Conservation (phyloP, 2,113 vertebrate genomes). For the Phocoena phocoena region DNA sequence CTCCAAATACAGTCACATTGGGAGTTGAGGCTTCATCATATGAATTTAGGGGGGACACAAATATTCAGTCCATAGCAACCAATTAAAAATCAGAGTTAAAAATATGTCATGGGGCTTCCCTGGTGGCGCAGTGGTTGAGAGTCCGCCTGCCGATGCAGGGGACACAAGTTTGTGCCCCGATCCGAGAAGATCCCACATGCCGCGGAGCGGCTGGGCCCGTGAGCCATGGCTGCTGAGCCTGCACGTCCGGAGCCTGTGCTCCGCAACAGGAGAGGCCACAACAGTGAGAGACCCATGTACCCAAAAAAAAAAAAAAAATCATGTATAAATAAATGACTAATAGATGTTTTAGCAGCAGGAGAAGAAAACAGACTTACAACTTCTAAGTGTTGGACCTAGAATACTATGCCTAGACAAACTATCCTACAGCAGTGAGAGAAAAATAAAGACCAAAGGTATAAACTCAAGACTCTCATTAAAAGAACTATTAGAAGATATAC, state of each 20-base stretch:
- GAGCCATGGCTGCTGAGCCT: no score
- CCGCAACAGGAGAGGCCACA: no score
- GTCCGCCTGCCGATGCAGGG: no score
- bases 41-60: background rate
- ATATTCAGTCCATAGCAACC: background rate
- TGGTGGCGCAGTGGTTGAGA: no score
- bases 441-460: background rate
- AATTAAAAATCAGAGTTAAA: background rate
- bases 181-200: no score
- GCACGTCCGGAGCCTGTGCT: no score
- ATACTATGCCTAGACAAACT: background rate
- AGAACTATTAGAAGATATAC: background rate
- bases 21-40: background rate
- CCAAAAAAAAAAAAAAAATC: background rate
- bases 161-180: no score
- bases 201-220: no score
- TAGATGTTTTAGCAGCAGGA: background rate
- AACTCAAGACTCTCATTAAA: background rate
- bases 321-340: background rate
- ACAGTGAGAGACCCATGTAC: no score
- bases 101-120: background rate
- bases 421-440: background rate
- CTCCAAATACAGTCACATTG: background rate
- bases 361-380: background rate
- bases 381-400: background rate